Evolutionary conservation across 2,888 invertebrate species (phyloP).

Genomic region (Tetanocera ferruginea): DNA sequence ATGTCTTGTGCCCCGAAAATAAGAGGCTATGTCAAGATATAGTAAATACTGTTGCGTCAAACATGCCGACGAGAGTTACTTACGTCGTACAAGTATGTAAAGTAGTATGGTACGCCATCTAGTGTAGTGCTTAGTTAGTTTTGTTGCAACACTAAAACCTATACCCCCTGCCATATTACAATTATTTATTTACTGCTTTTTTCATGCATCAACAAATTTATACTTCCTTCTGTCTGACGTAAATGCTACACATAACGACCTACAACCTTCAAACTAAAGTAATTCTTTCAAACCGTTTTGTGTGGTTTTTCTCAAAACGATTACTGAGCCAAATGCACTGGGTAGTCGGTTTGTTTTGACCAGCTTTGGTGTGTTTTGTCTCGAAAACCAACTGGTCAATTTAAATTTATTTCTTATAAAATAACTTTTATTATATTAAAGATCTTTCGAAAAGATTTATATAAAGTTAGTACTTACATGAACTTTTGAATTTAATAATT

Average conservation of each 20-base stretch:
- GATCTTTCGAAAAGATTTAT: not conserved
- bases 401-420: not conserved
- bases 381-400: not conserved
- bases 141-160: not conserved
- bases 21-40: not conserved
- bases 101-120: slow-evolving; percentile 13
- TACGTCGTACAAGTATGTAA: not conserved
- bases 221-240: slow-evolving; percentile 22
- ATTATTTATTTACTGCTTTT: not conserved
- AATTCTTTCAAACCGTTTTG: not conserved
- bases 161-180: not conserved
- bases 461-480: not conserved
- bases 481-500: not conserved
- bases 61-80: not conserved
- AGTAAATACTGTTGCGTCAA: not conserved
- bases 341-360: not conserved
- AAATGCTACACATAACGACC: not conserved
- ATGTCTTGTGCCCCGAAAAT: slow-evolving; percentile 13
- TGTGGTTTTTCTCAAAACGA: not conserved
- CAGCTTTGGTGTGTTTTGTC: not conserved
- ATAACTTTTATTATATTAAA: not conserved
- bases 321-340: not conserved
- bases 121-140: slow-evolving; percentile 13
- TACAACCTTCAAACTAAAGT: slow-evolving; percentile 2
- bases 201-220: slow-evolving; percentile 34